Conservation (phyloP, 2,888 invertebrate genomes). For the Gortyna flavago region DNA sequence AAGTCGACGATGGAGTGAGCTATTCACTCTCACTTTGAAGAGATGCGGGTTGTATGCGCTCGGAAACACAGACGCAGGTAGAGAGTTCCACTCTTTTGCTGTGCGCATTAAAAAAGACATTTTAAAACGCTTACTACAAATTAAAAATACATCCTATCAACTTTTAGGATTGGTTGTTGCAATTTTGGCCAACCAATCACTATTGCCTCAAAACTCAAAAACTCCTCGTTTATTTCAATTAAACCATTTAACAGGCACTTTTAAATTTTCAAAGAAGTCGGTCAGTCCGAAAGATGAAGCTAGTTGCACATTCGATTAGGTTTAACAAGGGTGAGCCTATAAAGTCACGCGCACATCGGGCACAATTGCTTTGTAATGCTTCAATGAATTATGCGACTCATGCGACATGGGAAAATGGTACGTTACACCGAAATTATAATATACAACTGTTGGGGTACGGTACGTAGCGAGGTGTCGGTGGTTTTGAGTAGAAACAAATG, state of each 20-base stretch:
- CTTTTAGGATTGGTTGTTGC: not conserved
- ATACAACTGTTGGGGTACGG: too few species aligned
- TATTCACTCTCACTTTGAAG: too few species aligned
- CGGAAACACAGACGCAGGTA: too few species aligned
- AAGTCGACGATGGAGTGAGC: too few species aligned
- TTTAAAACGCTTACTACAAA: too few species aligned
- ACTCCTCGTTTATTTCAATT: not conserved
- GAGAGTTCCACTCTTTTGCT: too few species aligned
- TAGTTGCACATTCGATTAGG: not conserved
- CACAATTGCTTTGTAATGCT: not conserved
- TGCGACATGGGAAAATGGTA: constrained; percentile 1
- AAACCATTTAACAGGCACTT: too few species aligned
- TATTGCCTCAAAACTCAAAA: not conserved
- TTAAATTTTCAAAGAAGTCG: not conserved
- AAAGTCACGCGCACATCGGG: not conserved
- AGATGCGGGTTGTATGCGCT: too few species aligned
- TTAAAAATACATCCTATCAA: not conserved
- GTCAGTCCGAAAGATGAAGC: not conserved
- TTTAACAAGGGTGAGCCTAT: not conserved
- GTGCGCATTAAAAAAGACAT: too few species aligned
- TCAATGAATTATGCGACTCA: constrained; percentile 9
- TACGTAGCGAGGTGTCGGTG: too few species aligned
- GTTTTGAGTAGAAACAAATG: too few species aligned
- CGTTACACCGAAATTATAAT: not conserved
- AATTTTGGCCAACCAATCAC: not conserved